These are phyloP conservation scores for Zaprionus camerounensis DNA, from an alignment of 1,140 invertebrate species.

Conservation along the genomic window DNA sequence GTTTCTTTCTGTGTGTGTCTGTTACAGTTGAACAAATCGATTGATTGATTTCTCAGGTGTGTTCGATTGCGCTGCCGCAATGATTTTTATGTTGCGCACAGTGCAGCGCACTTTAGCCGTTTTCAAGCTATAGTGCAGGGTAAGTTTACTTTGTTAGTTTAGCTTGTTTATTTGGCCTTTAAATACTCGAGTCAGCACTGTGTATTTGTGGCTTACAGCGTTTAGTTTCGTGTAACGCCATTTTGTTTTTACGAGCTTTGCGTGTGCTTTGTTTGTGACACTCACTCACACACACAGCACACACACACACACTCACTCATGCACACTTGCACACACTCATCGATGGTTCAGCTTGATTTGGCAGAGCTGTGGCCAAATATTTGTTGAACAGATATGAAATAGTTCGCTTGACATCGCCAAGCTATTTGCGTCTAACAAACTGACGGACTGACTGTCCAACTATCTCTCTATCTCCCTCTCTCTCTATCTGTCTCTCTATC, in stretches of 20 bases:
- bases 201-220: conserved; percentile 20
- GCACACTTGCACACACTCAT: neutral
- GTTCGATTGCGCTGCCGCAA: conserved; percentile 60
- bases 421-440: conserved; percentile 37
- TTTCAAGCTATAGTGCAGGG: neutral
- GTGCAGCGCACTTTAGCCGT: conserved; percentile 23
- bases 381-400: conserved; percentile 56
- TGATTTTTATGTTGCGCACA: conserved; percentile 42
- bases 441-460: conserved; percentile 22
- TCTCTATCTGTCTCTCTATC: neutral
- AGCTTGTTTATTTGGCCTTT: neutral
- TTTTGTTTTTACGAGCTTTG: conserved; percentile 69
- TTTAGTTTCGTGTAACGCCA: conserved; percentile 70
- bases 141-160: neutral
- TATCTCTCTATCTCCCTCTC: conserved; percentile 1
- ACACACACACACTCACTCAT: neutral
- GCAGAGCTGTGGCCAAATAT: conserved; percentile 50
- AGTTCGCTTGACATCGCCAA: conserved; percentile 37
- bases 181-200: conserved; percentile 13
- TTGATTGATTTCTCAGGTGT: conserved; percentile 82
- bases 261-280: conserved; percentile 28
- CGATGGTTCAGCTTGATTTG: conserved; percentile 36
- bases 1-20: conserved; percentile 28
- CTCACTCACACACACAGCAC: neutral
- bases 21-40: conserved; percentile 78